Evolutionary conservation across 2,888 invertebrate species (phyloP).

Genomic region (Eudasyphora cyanicolor): DNA sequence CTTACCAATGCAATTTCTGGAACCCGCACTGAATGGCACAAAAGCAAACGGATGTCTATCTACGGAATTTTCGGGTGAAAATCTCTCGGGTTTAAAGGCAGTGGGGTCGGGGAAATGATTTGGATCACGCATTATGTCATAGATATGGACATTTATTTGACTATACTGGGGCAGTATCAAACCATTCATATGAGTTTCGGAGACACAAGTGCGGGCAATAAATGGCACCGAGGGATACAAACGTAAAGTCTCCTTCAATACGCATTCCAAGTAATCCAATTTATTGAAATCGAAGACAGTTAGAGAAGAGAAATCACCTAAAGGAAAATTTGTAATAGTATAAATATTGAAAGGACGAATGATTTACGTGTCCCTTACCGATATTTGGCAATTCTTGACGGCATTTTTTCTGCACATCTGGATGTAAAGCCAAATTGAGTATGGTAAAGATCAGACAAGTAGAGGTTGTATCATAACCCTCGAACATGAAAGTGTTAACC

Average conservation of each 20-base stretch:
- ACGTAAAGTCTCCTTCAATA: conserved; percentile 82
- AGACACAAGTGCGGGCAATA: conserved; percentile 77
- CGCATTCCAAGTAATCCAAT: conserved; percentile 81
- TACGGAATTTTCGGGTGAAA: conserved; percentile 82
- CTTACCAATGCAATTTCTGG: conserved; percentile 85
- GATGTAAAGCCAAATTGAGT: conserved; percentile 81
- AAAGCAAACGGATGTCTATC: conserved; percentile 84
- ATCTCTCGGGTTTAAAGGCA: conserved; percentile 83
- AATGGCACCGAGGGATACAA: conserved; percentile 82
- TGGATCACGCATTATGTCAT: conserved; percentile 84
- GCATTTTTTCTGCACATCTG: conserved; percentile 80
- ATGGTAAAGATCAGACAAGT: conserved; percentile 81
- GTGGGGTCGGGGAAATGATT: conserved; percentile 85
- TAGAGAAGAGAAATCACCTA: conserved; percentile 67
- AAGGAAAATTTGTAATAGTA: background rate
- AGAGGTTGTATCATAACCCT: conserved; percentile 85
- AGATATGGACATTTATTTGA: conserved; percentile 82
- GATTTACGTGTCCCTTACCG: conserved; percentile 66
- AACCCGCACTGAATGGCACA: conserved; percentile 86
- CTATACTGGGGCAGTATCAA: conserved; percentile 81
- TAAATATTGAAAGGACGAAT: too few relatives aligned
- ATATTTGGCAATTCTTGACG: conserved; percentile 79
- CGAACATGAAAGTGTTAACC: conserved; percentile 85
- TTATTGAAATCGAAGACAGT: conserved; percentile 74
- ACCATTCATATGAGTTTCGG: conserved; percentile 72